Base-by-base conservation (phyloP, 2,888 invertebrate genomes). In the Clanis bilineata region DNA sequence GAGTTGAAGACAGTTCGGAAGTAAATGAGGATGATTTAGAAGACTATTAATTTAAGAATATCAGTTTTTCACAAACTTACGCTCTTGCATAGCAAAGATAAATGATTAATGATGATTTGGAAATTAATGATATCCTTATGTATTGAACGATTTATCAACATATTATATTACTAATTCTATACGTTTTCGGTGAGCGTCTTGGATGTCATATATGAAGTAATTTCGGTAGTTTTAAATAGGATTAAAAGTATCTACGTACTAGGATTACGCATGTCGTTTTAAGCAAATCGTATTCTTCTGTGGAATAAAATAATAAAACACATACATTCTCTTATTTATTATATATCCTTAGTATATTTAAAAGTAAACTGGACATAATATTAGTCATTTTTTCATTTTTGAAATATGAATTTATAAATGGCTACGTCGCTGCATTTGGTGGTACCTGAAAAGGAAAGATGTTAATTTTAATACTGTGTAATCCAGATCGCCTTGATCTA, bases 11-110 rank as follows among this genome's bases (percentile, higher is more conserved):
- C 6, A 63, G 72, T 21, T 57, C 64, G 10, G 67, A 76, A 43
- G 51, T 71, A 0, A 62, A 77, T 57, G 84, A 82, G 2, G 80
- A 82, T 5, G 86, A 87, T 70, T 79, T 86, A 38, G 85, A 83
- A 69, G 87, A 88, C 67, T 88, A 77, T 51, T 51, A 51, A 18
- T 21, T 4, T 18, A 12, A 21, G 9, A 28, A 32, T 9, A 36
- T 41, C 18, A 18, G 7, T 41, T 15, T 36, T 12, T n/a, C n/a
- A n/a, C n/a, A n/a, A 36, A 6, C 10, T 36, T 36, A 36, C 36
- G 7, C 36, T 10, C n/a, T 36, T 36, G 36, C 9, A 36, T 36
- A 36, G 1, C 36, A 36, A 36, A 10, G 9, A 36, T 4, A 36
- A 4, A 28, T 4, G 28, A 4, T 28, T 28, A 4, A 28, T 28